Evolutionary conservation across 1,140 invertebrate genomes (phyloP).

Genomic region (Lamellibrachia luymesi): DNA sequence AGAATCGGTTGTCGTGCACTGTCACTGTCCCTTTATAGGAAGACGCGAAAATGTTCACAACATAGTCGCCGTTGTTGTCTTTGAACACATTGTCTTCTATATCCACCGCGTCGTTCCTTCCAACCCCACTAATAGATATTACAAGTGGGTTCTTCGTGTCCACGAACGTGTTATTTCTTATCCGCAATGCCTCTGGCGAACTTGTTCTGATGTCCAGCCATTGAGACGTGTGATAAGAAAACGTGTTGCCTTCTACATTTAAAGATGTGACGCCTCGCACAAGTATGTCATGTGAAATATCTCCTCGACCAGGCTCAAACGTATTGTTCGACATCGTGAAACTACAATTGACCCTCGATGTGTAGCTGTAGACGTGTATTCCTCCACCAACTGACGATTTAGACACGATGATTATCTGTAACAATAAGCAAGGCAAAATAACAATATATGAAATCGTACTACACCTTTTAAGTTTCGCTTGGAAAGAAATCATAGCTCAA

Average conservation of each 20-base stretch:
- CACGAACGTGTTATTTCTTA: background rate
- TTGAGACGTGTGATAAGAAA: background rate
- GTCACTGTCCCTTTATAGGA: background rate
- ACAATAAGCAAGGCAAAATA: background rate
- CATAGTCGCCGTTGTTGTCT: background rate
- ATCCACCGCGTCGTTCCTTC: background rate
- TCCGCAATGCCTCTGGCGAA: background rate
- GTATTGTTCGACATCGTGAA: background rate
- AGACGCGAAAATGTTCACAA: background rate
- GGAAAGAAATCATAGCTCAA: background rate
- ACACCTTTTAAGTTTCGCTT: background rate
- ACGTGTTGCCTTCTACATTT: background rate
- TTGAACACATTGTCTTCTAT: background rate
- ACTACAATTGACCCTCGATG: background rate
- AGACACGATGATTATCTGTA: background rate
- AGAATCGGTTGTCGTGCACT: background rate
- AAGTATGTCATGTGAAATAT: background rate
- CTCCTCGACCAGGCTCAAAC: background rate
- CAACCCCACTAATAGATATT: background rate
- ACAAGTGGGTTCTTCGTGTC: background rate
- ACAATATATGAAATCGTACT: background rate
- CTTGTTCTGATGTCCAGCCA: background rate
- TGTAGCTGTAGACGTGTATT: background rate
- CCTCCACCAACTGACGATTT: background rate
- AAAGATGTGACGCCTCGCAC: background rate